Conservation (phyloP, 2,888 invertebrate genomes). For the Nematopogon swammerdamellus region DNA sequence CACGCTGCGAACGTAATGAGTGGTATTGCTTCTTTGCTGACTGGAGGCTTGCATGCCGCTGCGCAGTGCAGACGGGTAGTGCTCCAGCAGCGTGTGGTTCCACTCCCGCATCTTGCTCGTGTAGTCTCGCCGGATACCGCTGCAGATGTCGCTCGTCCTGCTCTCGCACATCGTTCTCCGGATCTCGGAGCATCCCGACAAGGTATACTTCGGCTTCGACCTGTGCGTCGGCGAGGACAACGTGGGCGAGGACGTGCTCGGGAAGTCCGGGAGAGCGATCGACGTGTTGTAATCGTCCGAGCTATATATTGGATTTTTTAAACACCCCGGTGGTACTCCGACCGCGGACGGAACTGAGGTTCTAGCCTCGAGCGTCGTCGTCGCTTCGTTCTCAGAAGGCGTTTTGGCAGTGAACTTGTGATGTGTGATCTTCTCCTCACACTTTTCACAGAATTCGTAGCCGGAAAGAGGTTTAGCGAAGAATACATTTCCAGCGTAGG, state of each 20-base stretch:
- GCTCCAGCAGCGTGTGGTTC: constrained; percentile 41
- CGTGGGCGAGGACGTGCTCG: constrained; percentile 23
- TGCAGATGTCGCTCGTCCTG: constrained; percentile 26
- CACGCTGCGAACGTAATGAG: constrained; percentile 32
- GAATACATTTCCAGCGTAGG: constrained; percentile 47
- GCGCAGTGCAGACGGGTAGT: constrained; percentile 29
- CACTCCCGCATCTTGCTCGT: constrained; percentile 49
- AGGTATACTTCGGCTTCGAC: constrained; percentile 28
- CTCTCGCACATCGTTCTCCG: constrained; percentile 31
- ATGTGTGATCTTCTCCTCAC: constrained; percentile 40
- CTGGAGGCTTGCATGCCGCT: constrained; percentile 24
- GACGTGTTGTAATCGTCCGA: constrained; percentile 25
- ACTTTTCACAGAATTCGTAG: constrained; percentile 31
- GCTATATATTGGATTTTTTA: constrained; percentile 43
- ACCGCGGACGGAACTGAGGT: constrained; percentile 31
- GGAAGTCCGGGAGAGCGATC: constrained; percentile 20
- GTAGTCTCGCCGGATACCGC: constrained; percentile 39
- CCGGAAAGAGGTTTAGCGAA: constrained; percentile 45
- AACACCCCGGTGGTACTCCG: constrained; percentile 36
- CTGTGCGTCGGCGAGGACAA: constrained; percentile 30
- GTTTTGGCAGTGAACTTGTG: constrained; percentile 43
- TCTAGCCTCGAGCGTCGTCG: constrained; percentile 29
- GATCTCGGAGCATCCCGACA: constrained; percentile 42
- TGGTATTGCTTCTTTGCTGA: constrained; percentile 27
- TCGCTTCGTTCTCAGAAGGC: constrained; percentile 33